A percentile compares a stretch with the other conserved stretches of the same genome.
Evolutionary conservation across 1,140 invertebrate genomes (phyloP).

Genomic region (Pectinophora gossypiella): DNA sequence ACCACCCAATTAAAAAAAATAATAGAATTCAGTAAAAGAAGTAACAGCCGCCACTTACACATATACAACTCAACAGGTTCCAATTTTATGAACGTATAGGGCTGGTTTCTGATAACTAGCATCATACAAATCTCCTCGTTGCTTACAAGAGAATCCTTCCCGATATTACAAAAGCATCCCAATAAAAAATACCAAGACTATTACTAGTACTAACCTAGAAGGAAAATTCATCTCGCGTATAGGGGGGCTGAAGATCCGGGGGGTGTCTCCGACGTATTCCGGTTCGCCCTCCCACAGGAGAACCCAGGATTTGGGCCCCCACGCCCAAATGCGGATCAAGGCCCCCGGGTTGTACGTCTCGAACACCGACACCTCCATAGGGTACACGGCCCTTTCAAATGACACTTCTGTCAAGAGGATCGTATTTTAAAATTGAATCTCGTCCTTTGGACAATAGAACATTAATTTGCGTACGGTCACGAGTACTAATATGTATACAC

Average conservation of each 20-base stretch:
- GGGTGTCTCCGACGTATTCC: conserved; percentile 77
- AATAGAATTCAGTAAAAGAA: too few species aligned
- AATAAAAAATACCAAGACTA: conserved; percentile 13
- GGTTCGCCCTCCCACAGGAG: conserved; percentile 86
- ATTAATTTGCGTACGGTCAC: too few species aligned
- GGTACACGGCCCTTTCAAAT: conserved; percentile 86
- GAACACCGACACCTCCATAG: conserved; percentile 86
- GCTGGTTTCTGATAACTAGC: too few species aligned
- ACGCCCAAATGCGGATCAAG: conserved; percentile 87
- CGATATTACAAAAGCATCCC: background rate
- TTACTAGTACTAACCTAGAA: conserved; percentile 77
- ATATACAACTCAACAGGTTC: too few species aligned
- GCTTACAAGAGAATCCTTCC: too few species aligned
- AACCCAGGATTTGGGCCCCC: conserved; percentile 78
- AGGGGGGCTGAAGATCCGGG: conserved; percentile 86
- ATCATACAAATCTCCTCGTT: too few species aligned
- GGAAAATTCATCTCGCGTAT: conserved; percentile 78
- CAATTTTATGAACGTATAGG: too few species aligned
- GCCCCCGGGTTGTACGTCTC: conserved; percentile 95
- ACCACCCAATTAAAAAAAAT: too few species aligned
- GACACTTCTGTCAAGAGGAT: conserved; percentile 81
- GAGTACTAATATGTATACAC: too few species aligned
- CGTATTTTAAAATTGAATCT: too few species aligned
- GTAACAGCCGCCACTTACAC: too few species aligned
- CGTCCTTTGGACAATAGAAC: too few species aligned